Conservation (phyloP, 2,888 invertebrate species). For the Oeneis ivallda region DNA sequence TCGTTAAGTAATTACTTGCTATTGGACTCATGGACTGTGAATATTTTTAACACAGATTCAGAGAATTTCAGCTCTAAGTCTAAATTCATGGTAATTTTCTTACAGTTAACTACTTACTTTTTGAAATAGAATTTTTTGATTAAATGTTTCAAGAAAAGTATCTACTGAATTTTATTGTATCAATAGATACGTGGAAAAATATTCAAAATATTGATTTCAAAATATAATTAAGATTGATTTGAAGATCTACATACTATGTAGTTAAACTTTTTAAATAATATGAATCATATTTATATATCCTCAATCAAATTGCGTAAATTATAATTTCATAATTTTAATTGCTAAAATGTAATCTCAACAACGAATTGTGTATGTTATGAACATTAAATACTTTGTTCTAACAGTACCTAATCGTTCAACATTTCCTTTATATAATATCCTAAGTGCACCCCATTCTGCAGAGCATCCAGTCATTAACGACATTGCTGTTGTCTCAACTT, state of each 20-base stretch:
- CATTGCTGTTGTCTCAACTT: constrained; percentile 77
- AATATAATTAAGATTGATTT: too few species aligned
- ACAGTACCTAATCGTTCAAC: not conserved
- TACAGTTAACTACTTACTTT: not conserved
- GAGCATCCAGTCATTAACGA: constrained; percentile 57
- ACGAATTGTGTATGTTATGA: not conserved
- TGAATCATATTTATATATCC: too few species aligned
- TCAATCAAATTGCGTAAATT: too few species aligned
- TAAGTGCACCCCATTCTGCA: constrained; percentile 1
- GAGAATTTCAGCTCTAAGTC: constrained; percentile 14
- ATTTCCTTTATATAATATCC: not conserved
- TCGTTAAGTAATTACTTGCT: constrained; percentile 60
- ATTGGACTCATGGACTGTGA: constrained; percentile 59
- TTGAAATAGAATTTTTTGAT: not conserved
- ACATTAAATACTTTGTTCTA: not conserved
- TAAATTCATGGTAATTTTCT: not conserved
- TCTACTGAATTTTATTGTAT: too few species aligned
- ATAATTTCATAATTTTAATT: too few species aligned
- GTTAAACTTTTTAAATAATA: too few species aligned
- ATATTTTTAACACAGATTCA: constrained; percentile 38
- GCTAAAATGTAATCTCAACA: too few species aligned
- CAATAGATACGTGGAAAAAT: too few species aligned
- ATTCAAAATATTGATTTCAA: too few species aligned
- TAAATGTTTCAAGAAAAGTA: not conserved
- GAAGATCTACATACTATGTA: too few species aligned